Conservation (phyloP, 1,140 invertebrate genomes). For the Tribolium madens region DNA sequence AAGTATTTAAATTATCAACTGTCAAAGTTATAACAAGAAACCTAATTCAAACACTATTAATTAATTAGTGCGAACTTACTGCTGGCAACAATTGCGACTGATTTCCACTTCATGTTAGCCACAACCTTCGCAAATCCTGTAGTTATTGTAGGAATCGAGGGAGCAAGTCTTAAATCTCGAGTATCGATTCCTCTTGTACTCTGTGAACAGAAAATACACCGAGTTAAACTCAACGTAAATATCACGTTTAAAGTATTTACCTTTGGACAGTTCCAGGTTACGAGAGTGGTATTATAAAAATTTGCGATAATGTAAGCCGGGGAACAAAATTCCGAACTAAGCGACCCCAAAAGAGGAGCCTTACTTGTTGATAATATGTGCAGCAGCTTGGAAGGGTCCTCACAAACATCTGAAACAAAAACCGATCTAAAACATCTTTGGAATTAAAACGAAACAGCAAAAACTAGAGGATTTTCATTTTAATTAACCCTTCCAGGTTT, state of each 20-base stretch:
- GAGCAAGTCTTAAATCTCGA: constrained; percentile 48
- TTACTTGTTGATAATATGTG: constrained; percentile 51
- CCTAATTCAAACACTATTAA: not conserved
- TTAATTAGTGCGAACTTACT: constrained; percentile 57
- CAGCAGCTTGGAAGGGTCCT: constrained; percentile 54
- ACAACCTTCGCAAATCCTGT: constrained; percentile 58
- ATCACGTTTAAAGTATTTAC: constrained; percentile 52
- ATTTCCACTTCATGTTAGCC: constrained; percentile 63
- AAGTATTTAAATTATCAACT: not conserved
- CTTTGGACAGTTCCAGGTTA: constrained; percentile 62
- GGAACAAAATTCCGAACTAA: constrained; percentile 59
- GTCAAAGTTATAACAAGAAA: not conserved
- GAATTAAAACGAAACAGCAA: not conserved
- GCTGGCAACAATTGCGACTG: constrained; percentile 61
- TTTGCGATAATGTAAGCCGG: constrained; percentile 55
- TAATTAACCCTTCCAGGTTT: too few relatives aligned
- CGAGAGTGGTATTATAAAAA: constrained; percentile 59
- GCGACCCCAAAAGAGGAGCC: constrained; percentile 56
- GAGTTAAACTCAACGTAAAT: constrained; percentile 34
- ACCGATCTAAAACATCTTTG: constrained; percentile 6
- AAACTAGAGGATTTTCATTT: too few relatives aligned
- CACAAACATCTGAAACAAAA: constrained; percentile 61
- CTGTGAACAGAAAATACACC: constrained; percentile 41
- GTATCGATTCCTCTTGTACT: constrained; percentile 15
- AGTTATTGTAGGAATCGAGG: constrained; percentile 58